Base-by-base conservation (phyloP, 2,888 invertebrate genomes). In the Volucella inanis region DNA sequence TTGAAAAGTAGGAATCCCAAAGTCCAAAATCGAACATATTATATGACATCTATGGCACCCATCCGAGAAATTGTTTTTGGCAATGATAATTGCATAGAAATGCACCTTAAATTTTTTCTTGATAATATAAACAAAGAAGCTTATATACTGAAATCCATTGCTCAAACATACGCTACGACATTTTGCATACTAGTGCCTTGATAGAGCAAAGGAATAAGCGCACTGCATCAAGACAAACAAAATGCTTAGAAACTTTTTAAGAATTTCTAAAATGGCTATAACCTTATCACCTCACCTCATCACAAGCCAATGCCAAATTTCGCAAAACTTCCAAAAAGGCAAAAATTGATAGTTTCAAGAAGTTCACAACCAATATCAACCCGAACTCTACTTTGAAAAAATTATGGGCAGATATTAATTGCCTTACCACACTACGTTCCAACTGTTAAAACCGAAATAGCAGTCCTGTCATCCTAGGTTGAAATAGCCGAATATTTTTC, bases 401-500 rank as follows among this genome's bases (percentile, higher is more conserved):
- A 11, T n/a, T 38, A 54, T 38, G 31, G 38, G 38, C 54, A 31
- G 54, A 54, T 38, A 54, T 54, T 8, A 54, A 54, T n/a, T n/a
- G 38, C 54, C 54, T 31, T 8, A 54, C 54, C n/a, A 31, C 52
- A 12, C 12, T 31, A 11, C 0, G 18, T 22, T 22, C 12, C 22
- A 52, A 52, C 18, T 22, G 18, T 22, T 18, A 18, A 22, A 22
- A 52, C 22, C 6, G 11, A 15, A n/a, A n/a, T 22, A 31, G 11
- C 8, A 52, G 22, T 52, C 12, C 0, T 38, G 4, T 38, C n/a
- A 38, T 12, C 52, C 12, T 12, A 4, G 3, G 22, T 31, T 52
- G 11, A 52, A 52, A 52, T 54, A n/a, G 31, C n/a, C 54, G 31
- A 54, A 31, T 54, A 1, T 52, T 54, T 54, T n/a, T n/a, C 38